These are phyloP conservation scores for Dione juno DNA, from an alignment of 2,888 invertebrate species.

Conservation along the genomic window DNA sequence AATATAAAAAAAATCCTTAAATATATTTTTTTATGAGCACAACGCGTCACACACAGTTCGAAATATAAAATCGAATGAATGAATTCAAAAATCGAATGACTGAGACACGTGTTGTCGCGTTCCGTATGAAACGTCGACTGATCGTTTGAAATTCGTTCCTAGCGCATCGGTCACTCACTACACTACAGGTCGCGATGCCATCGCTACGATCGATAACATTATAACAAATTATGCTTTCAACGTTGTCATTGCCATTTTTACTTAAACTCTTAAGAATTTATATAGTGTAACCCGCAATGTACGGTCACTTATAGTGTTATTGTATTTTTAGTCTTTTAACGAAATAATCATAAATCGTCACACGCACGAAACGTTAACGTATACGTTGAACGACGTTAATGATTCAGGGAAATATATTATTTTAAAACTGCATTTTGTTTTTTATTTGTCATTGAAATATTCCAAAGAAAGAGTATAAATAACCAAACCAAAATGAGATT, in stretches of 20 bases:
- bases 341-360: slow-evolving; percentile 8
- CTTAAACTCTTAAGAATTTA: background rate
- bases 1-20: slow-evolving; percentile 62
- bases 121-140: slow-evolving; percentile 73
- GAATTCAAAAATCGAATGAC: slow-evolving; percentile 28
- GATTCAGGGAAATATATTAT: slow-evolving; percentile 39
- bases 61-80: slow-evolving; percentile 43
- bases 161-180: slow-evolving; percentile 60
- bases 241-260: slow-evolving; percentile 13
- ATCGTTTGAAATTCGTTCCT: slow-evolving; percentile 63
- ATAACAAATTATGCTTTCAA: background rate
- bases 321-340: background rate
- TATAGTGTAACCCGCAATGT: slow-evolving; percentile 26
- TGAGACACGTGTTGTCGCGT: slow-evolving; percentile 62
- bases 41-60: slow-evolving; percentile 60
- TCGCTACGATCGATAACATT: slow-evolving; percentile 25
- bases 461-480: too few species aligned
- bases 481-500: too few species aligned
- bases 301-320: background rate
- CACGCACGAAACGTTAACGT: slow-evolving; percentile 32
- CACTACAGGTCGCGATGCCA: slow-evolving; percentile 43
- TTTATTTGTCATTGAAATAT: slow-evolving; percentile 18
- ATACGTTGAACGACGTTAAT: slow-evolving; percentile 36
- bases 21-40: slow-evolving; percentile 56
- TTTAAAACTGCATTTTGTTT: slow-evolving; percentile 19